phyloP scores from a whole-genome alignment of 1,140 invertebrate species.

The Formica exsecta region DNA sequence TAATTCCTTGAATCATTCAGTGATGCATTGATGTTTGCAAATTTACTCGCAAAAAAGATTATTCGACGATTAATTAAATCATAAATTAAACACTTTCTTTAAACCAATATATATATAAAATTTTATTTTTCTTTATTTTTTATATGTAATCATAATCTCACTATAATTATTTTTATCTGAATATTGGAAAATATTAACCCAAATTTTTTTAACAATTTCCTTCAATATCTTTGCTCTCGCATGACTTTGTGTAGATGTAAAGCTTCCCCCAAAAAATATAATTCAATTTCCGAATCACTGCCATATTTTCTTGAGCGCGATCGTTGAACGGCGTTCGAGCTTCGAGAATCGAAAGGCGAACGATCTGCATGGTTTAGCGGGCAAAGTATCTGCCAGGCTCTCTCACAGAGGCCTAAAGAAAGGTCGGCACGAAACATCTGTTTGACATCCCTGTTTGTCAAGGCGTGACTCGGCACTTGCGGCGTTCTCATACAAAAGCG shows the following conservation, averaged over 20 bases:
- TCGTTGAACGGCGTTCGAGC: conserved; percentile 19
- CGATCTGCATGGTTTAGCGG: conserved; percentile 67
- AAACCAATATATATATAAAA: background rate
- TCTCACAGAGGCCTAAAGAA: conserved; percentile 71
- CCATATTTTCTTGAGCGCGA: conserved; percentile 25
- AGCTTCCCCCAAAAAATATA: conserved; percentile 21
- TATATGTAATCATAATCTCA: background rate
- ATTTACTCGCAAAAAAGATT: background rate
- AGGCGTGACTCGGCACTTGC: conserved; percentile 87
- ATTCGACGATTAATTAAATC: conserved; percentile 16
- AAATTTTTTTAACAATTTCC: conserved; percentile 11
- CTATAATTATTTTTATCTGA: background rate
- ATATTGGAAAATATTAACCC: background rate
- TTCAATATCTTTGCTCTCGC: conserved; percentile 15
- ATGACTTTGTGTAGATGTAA: conserved; percentile 45
- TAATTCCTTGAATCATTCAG: conserved; percentile 5
- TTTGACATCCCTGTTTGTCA: conserved; percentile 87
- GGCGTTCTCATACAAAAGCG: conserved; percentile 80
- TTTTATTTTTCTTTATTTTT: background rate
- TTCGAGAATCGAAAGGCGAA: conserved; percentile 52
- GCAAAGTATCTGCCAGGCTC: conserved; percentile 67
- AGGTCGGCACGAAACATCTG: conserved; percentile 82
- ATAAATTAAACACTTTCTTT: background rate
- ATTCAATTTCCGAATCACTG: conserved; percentile 55
- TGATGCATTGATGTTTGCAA: background rate